Evolutionary conservation across 2,888 invertebrate species (phyloP), one percentile per base, ranked within the genome.

Genomic region (Colostygia pectinataria): DNA sequence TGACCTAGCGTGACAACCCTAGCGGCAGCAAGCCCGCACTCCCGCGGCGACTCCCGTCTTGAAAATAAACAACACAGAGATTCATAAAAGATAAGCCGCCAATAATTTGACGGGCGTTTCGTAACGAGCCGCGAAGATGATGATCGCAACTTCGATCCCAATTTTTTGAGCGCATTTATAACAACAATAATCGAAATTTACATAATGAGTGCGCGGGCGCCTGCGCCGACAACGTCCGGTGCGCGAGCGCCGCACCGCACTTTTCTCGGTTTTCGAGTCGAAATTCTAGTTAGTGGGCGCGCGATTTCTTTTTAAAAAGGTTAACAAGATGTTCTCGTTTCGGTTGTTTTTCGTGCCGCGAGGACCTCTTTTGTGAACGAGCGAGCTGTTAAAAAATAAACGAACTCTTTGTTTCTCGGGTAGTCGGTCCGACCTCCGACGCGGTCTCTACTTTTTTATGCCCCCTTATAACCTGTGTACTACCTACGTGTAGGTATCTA

Each of bases 301-400:
- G 84, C 84, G 85, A 85, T 87, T 87, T 88, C 83, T 86, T 87
- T 88, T 87, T 84, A 85, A 88, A 88, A 87, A 84, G 83, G 84
- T 86, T 89, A 90, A 89, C 89, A 88, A 89, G 89, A 80, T 84
- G 81, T 75, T 83, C 82, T 88, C 80, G 81, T 87, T 88, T 85
- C 73, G 81, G 83, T 88, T 69, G 80, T 89, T 89, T 90, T 89
- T 88, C 83, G 80, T 83, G 82, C 81, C 81, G 83, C 81, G 82
- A 79, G 77, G 82, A 81, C 81, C 83, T 82, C 87, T 86, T 87
- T 89, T 89, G 87, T 89, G 84, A 84, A 86, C 85, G 82, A 75
- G 83, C 84, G 82, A 89, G 90, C 90, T 90, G 90, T 90, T 90
- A 90, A 90, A 90, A 90, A 90, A 90, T 90, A 90, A 90, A 89